Base-by-base conservation (phyloP, 2,888 invertebrate genomes). In the Lutraria lutraria region DNA sequence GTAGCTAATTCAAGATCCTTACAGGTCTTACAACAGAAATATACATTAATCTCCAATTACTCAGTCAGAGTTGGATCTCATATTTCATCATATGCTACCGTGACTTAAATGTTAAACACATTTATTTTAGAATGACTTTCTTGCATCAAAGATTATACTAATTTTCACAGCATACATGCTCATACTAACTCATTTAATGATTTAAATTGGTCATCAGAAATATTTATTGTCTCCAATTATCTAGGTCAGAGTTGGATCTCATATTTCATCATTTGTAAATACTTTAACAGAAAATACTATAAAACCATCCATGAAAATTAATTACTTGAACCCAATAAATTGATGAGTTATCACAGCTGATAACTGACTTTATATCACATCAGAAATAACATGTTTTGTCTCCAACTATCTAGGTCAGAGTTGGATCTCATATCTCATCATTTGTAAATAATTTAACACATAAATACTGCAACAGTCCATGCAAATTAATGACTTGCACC, bases 381-480 rank as follows among this genome's bases (percentile, higher is more conserved):
- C 63, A 63, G 63, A 68, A 53, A 43, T 53, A 84, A 25, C 34
- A 79, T 79, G 21, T 34, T 56, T 29, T 85, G 54, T 80, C 85
- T 85, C 80, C 79, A 85, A 85, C 85, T 21, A 16, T 80, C 31
- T 54, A n/a, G 43, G 79, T 85, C 79, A 80, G 80, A 85, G 85
- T 85, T 85, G 85, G 85, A 85, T 85, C 79, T 85, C 80, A 56
- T 85, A 80, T 85, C 80, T 85, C 85, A 85, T 85, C 85, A 85
- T 80, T 10, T 63, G 63, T 63, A 79, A 79, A 63, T 19, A 56
- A 8, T 4, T 25, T 2, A 4, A 0, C 21, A 19, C 63, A 63
- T 10, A 63, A 21, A 56, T 63, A n/a, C 10, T 63, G 2, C 0
- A 0, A 63, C 15, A 63, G 21, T 63, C 60, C 21, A 6, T 19